A percentile compares a stretch with the other conserved stretches of the same genome.
Conservation (phyloP, 2,113 vertebrate genomes). For the Cheirogaleus medius region DNA sequence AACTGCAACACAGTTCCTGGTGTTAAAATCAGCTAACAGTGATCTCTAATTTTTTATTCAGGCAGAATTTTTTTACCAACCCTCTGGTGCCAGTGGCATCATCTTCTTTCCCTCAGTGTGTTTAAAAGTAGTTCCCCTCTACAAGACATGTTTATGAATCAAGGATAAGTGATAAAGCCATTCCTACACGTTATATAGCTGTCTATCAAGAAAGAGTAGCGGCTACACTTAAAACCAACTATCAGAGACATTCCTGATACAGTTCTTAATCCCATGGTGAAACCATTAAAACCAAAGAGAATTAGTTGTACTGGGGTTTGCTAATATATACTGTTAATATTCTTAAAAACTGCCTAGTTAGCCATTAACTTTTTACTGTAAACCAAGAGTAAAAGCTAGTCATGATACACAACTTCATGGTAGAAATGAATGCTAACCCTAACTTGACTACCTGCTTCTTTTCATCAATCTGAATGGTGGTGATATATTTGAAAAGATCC, state of each 20-base stretch:
- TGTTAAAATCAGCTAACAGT: neutral
- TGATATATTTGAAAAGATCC: conserved; percentile 56
- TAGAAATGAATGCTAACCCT: conserved; percentile 30
- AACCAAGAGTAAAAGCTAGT: conserved; percentile 47
- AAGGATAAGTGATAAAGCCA: neutral
- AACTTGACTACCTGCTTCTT: conserved; percentile 18
- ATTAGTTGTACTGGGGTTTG: neutral
- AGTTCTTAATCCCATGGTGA: conserved; percentile 12
- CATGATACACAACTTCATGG: neutral
- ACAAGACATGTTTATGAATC: neutral
- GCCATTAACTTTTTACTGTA: conserved; percentile 1
- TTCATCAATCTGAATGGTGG: conserved; percentile 40
- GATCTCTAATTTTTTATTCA: neutral
- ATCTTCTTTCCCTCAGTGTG: neutral
- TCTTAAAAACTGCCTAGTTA: neutral
- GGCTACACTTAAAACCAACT: neutral
- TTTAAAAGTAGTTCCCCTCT: conserved; percentile 16
- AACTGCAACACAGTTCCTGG: neutral
- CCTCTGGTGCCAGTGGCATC: neutral
- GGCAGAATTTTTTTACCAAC: neutral
- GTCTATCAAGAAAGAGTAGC: neutral
- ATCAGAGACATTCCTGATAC: neutral
- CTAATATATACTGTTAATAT: conserved; percentile 29
- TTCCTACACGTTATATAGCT: neutral
- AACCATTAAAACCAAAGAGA: conserved; percentile 38